These are phyloP conservation scores for Amorpha juglandis DNA, from an alignment of 2,888 invertebrate genomes.

Conservation along the genomic window DNA sequence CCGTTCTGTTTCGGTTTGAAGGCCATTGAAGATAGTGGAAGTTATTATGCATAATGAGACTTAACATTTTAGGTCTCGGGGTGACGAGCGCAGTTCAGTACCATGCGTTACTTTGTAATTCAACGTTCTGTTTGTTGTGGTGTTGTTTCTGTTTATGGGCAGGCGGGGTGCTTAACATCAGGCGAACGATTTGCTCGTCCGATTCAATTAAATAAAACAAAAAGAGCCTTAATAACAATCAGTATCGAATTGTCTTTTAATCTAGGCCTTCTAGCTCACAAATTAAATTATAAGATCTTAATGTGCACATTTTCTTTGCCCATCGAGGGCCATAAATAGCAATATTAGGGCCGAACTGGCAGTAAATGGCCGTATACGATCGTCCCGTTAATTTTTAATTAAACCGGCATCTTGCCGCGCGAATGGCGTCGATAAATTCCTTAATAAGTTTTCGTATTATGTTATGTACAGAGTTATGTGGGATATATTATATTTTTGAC, in stretches of 20 bases:
- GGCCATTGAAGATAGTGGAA: too few species aligned
- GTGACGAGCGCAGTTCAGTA: too few species aligned
- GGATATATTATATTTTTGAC: too few species aligned
- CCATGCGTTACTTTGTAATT: too few species aligned
- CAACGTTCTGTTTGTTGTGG: too few species aligned
- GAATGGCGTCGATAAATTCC: conserved; percentile 30
- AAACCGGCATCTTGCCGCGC: conserved; percentile 41
- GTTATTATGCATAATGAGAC: too few species aligned
- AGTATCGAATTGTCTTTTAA: background rate
- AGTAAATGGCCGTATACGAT: conserved; percentile 18
- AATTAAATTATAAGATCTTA: background rate
- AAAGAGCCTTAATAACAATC: background rate
- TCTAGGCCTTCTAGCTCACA: background rate
- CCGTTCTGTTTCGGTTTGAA: too few species aligned
- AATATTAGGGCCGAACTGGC: background rate
- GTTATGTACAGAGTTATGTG: background rate
- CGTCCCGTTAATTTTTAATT: conserved; percentile 55
- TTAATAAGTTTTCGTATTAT: conserved; percentile 30
- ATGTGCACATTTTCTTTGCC: background rate
- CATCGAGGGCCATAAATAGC: background rate
- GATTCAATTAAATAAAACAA: too few species aligned
- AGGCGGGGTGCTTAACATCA: too few species aligned
- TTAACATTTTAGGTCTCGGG: too few species aligned
- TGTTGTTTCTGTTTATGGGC: too few species aligned
- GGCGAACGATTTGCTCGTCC: too few species aligned